A percentile compares a stretch with the other conserved stretches of the same genome.
Conservation (phyloP, 2,797 vertebrate genomes). For the Pipistrellus nathusii region DNA sequence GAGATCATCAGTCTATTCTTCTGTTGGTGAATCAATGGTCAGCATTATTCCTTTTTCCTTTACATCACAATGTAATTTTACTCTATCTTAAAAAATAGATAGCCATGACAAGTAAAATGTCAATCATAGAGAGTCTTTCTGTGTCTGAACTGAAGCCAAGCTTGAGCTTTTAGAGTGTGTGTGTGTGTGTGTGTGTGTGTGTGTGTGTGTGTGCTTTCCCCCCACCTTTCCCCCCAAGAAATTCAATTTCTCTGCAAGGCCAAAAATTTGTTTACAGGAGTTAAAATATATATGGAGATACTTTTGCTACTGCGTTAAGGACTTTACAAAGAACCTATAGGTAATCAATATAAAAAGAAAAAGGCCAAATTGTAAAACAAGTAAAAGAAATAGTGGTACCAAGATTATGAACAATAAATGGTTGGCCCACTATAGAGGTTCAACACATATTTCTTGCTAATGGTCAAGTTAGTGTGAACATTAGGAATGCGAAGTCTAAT, state of each 20-base stretch:
- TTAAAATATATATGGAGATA: conserved; percentile 64
- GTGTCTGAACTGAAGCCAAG: conserved; percentile 49
- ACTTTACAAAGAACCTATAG: conserved; percentile 41
- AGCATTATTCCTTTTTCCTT: conserved; percentile 25
- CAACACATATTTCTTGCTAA: not conserved
- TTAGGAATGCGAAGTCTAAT: not conserved
- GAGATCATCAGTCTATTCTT: not conserved
- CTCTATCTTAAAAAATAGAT: not conserved
- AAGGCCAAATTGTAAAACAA: not conserved
- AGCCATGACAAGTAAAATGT: conserved; percentile 30
- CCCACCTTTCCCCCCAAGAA: not conserved
- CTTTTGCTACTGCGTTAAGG: conserved; percentile 25
- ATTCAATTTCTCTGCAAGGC: conserved; percentile 54
- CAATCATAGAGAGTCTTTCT: conserved; percentile 25
- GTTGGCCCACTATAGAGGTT: rapidly evolving
- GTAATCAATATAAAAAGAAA: conserved; percentile 57
- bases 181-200: not conserved
- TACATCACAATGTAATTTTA: not conserved
- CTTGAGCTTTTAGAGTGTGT: not conserved
- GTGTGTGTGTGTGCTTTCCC: conserved; percentile 20
- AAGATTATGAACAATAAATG: not conserved
- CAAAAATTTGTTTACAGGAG: conserved; percentile 54
- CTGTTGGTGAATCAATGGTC: not conserved
- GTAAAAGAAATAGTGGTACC: not conserved
- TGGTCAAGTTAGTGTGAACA: not conserved